Percentiles rank a stretch among this genome's conserved stretches.
phyloP scores from a whole-genome alignment of 2,797 vertebrate genomes.

The Zenarchopterus dispar region DNA sequence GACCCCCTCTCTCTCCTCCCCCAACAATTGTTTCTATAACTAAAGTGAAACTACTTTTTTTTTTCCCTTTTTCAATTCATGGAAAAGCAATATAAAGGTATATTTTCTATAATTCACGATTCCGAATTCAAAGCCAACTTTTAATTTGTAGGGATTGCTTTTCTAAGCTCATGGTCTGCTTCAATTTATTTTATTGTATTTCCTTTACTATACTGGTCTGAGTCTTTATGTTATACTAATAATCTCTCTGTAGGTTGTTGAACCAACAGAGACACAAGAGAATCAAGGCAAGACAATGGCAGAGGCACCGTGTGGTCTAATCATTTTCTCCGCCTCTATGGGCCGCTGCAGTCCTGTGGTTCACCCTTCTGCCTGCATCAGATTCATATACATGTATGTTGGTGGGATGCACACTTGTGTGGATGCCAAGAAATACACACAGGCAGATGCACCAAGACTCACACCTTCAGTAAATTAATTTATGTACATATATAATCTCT shows the following conservation, averaged over 20 bases:
- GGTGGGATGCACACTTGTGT: conserved; percentile 14
- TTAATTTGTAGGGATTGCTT: too few species aligned
- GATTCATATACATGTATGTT: conserved; percentile 23
- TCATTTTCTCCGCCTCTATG: conserved; percentile 69
- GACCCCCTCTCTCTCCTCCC: too few species aligned
- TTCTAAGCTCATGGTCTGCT: conserved; percentile 11
- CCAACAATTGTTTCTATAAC: too few species aligned
- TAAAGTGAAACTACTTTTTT: too few species aligned
- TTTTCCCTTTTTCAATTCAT: too few species aligned
- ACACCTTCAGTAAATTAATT: conserved; percentile 14
- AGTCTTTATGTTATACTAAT: conserved; percentile 38
- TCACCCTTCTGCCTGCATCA: conserved; percentile 65
- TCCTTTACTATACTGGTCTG: conserved; percentile 18
- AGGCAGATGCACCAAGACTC: conserved; percentile 10
- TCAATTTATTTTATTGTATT: neutral
- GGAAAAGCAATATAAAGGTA: too few species aligned
- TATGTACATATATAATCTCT: neutral
- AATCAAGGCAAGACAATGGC: conserved; percentile 29
- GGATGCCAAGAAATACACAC: conserved; percentile 15
- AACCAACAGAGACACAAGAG: conserved; percentile 37
- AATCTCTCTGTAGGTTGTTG: conserved; percentile 29
- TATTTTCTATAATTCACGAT: too few species aligned
- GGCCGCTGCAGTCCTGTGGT: conserved; percentile 61
- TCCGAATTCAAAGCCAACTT: too few species aligned
- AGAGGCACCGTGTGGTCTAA: conserved; percentile 61